A percentile compares a stretch with the other conserved stretches of the same genome.
Evolutionary conservation across 2,797 vertebrate species (phyloP).

Genomic region (Chromobotia macracanthus): DNA sequence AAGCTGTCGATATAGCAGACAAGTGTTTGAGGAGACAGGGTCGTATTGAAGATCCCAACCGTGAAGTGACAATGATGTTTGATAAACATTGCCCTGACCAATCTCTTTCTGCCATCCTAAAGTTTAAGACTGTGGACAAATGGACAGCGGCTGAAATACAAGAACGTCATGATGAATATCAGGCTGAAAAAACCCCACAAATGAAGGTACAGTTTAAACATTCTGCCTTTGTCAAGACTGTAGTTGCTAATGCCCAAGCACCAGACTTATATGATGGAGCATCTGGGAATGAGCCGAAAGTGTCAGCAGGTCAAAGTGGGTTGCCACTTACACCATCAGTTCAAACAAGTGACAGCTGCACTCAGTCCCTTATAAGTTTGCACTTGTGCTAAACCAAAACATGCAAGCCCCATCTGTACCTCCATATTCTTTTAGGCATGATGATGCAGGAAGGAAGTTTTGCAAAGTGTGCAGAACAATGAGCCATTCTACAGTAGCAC

Average conservation of each 20-base stretch:
- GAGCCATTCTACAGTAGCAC: not conserved
- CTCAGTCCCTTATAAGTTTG: not conserved
- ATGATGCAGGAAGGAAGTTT: not conserved
- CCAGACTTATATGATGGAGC: not conserved
- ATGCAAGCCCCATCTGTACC: not conserved
- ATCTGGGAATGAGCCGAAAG: not conserved
- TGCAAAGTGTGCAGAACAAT: not conserved
- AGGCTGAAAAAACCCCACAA: not conserved
- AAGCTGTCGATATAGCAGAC: not conserved
- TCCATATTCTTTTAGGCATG: not conserved
- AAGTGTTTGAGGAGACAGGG: no score
- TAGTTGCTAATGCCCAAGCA: not conserved
- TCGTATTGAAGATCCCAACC: no score
- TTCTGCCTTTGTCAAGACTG: not conserved
- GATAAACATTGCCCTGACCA: constrained; percentile 55
- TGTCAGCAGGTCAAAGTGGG: not conserved
- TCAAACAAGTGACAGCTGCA: not conserved
- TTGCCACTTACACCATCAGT: no score
- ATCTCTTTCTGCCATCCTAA: not conserved
- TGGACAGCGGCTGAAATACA: no score
- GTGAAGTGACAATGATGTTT: not conserved
- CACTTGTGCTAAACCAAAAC: not conserved
- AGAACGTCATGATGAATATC: not conserved
- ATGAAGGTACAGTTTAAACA: not conserved
- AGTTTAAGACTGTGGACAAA: no score